Evolutionary conservation across 2,797 vertebrate genomes (phyloP).

Genomic region (Cossypha heuglini): DNA sequence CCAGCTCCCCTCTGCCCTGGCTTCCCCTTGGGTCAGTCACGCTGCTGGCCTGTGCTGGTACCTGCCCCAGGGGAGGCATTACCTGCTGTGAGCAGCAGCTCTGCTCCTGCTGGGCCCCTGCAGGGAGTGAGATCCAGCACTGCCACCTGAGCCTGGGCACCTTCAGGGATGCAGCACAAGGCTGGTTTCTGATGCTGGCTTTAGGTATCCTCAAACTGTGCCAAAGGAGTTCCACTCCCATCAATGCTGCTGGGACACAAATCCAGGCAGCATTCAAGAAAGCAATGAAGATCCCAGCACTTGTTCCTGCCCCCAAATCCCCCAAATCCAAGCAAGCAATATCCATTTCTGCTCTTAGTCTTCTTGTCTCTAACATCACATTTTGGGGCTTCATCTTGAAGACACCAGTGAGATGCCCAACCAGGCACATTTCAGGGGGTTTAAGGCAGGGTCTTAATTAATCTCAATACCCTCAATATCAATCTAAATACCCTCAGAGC

Average conservation of each 20-base stretch:
- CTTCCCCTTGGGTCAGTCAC: fast-evolving
- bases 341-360: neutral
- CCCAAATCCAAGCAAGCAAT: neutral
- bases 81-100: neutral
- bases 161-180: neutral
- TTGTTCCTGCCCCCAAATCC: neutral
- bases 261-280: neutral
- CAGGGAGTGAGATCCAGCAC: neutral
- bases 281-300: neutral
- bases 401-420: neutral
- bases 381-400: neutral
- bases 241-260: neutral
- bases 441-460: neutral
- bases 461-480: neutral
- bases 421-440: neutral
- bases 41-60: neutral
- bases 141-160: neutral
- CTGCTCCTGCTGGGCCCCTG: fast-evolving
- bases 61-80: fast-evolving
- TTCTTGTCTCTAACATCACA: neutral
- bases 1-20: neutral
- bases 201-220: neutral
- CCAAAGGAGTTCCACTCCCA: neutral
- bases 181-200: neutral
- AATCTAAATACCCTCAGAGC: neutral